Evolutionary conservation across 2,888 invertebrate species (phyloP).

Genomic region (Arenicola marina): DNA sequence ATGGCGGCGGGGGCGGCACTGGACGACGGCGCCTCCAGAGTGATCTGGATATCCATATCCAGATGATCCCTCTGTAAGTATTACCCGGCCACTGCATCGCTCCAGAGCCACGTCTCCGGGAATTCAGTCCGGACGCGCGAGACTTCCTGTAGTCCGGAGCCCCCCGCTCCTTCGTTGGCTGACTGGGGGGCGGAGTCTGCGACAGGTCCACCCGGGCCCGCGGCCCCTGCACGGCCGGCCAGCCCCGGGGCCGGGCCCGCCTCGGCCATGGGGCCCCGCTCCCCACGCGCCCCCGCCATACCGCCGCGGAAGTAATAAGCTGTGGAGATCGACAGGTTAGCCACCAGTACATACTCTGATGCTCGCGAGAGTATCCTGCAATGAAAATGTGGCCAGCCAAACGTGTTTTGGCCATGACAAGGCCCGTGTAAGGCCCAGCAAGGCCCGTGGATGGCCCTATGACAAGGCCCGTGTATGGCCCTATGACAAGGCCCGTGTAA

Average conservation of each 20-base stretch:
- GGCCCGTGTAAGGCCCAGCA: too few relatives aligned
- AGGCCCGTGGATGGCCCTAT: too few relatives aligned
- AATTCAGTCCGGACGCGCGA: constrained; percentile 66
- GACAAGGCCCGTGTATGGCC: too few relatives aligned
- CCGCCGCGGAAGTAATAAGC: not conserved
- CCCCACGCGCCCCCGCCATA: not conserved
- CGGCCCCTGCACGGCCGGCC: not conserved
- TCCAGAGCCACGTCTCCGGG: constrained; percentile 76
- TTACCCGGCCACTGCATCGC: constrained; percentile 69
- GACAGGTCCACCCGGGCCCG: not conserved
- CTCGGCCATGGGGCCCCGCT: not conserved
- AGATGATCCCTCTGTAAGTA: not conserved
- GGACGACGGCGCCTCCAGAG: too few relatives aligned
- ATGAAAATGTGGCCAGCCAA: too few relatives aligned
- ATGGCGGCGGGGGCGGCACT: too few relatives aligned
- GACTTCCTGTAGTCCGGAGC: not conserved
- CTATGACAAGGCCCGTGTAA: too few relatives aligned
- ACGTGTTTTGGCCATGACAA: too few relatives aligned
- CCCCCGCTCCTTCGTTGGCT: not conserved
- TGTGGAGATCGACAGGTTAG: too few relatives aligned
- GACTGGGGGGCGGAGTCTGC: not conserved
- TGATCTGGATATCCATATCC: too few relatives aligned
- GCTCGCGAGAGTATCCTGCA: too few relatives aligned
- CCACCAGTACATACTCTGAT: too few relatives aligned
- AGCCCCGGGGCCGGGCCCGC: not conserved